Conservation (phyloP, 2,797 vertebrate species). For the Helostoma temminkii region DNA sequence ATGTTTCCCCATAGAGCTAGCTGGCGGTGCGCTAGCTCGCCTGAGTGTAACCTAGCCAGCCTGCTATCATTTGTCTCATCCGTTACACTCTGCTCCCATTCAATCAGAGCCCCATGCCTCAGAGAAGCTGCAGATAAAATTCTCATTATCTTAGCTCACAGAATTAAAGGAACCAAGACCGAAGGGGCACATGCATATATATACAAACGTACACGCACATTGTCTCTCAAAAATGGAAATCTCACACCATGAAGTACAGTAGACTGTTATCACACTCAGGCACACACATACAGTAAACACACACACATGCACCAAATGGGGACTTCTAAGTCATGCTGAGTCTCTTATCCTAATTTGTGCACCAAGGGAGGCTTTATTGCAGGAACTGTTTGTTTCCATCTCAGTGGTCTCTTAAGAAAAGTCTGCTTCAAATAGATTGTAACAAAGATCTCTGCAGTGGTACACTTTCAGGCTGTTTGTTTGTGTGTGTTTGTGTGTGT, state of each 20-base stretch:
- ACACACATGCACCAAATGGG: conserved; percentile 20
- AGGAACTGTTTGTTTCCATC: conserved; percentile 59
- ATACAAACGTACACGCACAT: conserved; percentile 18
- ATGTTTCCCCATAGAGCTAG: conserved; percentile 63
- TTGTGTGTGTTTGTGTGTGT: conserved; percentile 23
- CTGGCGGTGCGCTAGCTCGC: conserved; percentile 38
- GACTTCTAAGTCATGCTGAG: conserved; percentile 47
- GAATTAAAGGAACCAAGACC: conserved; percentile 81
- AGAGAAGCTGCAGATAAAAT: conserved; percentile 82
- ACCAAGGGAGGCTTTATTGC: conserved; percentile 52
- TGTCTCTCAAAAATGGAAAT: conserved; percentile 31
- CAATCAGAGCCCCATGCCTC: conserved; percentile 81
- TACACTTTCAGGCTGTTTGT: conserved; percentile 51
- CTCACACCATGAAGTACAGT: conserved; percentile 50
- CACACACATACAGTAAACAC: conserved; percentile 29
- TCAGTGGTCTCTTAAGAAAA: conserved; percentile 53
- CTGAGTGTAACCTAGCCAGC: conserved; percentile 69
- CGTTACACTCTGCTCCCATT: conserved; percentile 85
- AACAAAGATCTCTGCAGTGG: conserved; percentile 53
- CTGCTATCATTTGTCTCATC: conserved; percentile 80
- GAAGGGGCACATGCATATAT: conserved; percentile 35
- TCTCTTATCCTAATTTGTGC: conserved; percentile 69
- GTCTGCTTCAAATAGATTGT: conserved; percentile 58
- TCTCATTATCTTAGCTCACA: conserved; percentile 84
- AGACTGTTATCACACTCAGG: conserved; percentile 19